Evolutionary conservation across 1,140 invertebrate species (phyloP), one percentile per base, ranked within the genome.

Genomic region (Drosophila kepulauana): DNA sequence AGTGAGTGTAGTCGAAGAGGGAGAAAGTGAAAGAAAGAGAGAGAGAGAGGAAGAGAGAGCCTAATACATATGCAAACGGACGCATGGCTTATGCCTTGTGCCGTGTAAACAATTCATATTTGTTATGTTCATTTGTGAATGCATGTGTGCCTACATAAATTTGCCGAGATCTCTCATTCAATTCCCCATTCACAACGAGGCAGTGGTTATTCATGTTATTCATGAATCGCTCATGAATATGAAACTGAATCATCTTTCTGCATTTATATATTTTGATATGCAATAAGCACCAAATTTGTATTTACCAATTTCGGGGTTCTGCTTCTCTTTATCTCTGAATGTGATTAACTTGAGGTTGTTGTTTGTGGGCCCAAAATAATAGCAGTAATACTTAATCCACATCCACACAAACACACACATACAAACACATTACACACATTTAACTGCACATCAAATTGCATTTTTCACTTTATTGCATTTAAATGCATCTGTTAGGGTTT

Each of bases 191-290:
- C 20, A 25, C 20, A 25, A 4, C 20, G 20, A 25, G 20, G 20
- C 20, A 25, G 3, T 56, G 51, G 38, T 33, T 33, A 38, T 8
- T 38, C 8, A 28, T 38, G 38, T 48, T 56, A 56, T 64, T 52
- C 52, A 43, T 54, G 52, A 57, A 65, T 38, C 6, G 6, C 58
- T 73, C 70, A 67, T 73, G 70, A 73, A 73, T 73, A 67, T 67
- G 54, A 73, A 73, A 67, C 59, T 61, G 28, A 54, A 68, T 61
- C 35, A 41, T 38, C 35, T 16, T 66, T 41, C 43, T 45, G 63
- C 56, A 67, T 73, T 67, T 65, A 33, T 67, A 25, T 25, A 25
- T 25, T 25, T 25, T 25, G 20, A 4, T 25, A 68, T 61, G 64
- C 64, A 68, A 54, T 68, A 43, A 54, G 71, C 48, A 28, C 49